These are phyloP conservation scores for Archivesica marissinica DNA, from an alignment of 1,140 invertebrate species.

Conservation along the genomic window DNA sequence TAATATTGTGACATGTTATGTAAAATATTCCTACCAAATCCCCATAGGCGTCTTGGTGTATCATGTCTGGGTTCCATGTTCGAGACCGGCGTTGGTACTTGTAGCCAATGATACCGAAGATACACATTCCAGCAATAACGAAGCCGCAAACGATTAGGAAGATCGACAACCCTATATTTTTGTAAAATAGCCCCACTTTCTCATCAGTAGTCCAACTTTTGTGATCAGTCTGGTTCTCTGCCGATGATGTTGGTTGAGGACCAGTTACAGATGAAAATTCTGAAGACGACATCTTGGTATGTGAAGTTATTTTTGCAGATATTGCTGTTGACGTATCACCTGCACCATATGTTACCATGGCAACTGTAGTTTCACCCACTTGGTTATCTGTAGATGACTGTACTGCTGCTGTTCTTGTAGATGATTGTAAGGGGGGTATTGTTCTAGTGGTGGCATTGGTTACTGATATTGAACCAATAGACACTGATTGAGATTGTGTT, in stretches of 20 bases:
- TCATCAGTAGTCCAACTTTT: neutral
- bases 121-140: neutral
- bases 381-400: too few relatives aligned
- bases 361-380: too few relatives aligned
- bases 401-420: too few relatives aligned
- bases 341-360: too few relatives aligned
- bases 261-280: neutral
- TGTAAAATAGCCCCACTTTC: neutral
- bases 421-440: too few relatives aligned
- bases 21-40: slow-evolving; percentile 16
- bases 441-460: too few relatives aligned
- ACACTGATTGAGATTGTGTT: too few relatives aligned
- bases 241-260: neutral
- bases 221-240: neutral
- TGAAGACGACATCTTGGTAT: neutral
- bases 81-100: neutral
- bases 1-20: neutral
- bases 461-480: too few relatives aligned
- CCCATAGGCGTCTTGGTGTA: slow-evolving; percentile 40
- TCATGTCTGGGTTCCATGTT: slow-evolving; percentile 36
- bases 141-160: slow-evolving; percentile 35
- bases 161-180: slow-evolving; percentile 45
- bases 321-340: neutral
- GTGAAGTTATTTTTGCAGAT: neutral
- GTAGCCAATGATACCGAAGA: slow-evolving; percentile 50